A percentile compares a stretch with the other conserved stretches of the same genome.
These are phyloP conservation scores for Grapholita molesta DNA, from an alignment of 1,140 invertebrate genomes.

Conservation along the genomic window DNA sequence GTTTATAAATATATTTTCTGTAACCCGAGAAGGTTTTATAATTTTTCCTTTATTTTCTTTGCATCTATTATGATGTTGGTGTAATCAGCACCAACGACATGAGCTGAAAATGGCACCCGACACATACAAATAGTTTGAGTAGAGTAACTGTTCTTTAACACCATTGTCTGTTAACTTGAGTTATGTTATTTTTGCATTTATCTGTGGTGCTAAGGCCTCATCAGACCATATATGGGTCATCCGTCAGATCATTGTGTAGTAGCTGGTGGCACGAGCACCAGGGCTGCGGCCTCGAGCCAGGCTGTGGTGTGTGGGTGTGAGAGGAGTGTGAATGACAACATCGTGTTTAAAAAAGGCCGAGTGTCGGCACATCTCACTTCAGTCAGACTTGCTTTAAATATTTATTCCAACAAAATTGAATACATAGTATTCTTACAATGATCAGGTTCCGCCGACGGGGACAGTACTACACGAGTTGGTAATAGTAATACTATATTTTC, in stretches of 20 bases:
- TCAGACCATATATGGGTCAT: too few species aligned
- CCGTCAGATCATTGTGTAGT: too few species aligned
- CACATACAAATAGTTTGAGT: too few species aligned
- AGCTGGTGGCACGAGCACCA: too few species aligned
- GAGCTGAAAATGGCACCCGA: too few species aligned
- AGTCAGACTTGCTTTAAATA: constrained; percentile 59
- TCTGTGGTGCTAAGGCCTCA: too few species aligned
- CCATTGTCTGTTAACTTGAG: too few species aligned
- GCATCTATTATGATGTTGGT: too few species aligned
- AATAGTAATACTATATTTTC: constrained; percentile 77
- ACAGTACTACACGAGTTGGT: constrained; percentile 59
- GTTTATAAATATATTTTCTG: neutral
- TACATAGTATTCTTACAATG: constrained; percentile 63
- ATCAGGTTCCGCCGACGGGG: constrained; percentile 31
- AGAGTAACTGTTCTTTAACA: too few species aligned
- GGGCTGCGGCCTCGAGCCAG: neutral
- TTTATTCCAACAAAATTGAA: constrained; percentile 64
- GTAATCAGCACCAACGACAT: too few species aligned
- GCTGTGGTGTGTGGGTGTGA: constrained; percentile 7
- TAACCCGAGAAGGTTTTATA: neutral
- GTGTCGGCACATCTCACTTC: constrained; percentile 41
- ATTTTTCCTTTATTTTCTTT: too few species aligned
- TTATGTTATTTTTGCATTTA: too few species aligned
- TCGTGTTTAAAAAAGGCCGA: constrained; percentile 42
- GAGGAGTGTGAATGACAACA: constrained; percentile 50